phyloP scores from a whole-genome alignment of 1,140 invertebrate genomes.

The Heliconius congener region DNA sequence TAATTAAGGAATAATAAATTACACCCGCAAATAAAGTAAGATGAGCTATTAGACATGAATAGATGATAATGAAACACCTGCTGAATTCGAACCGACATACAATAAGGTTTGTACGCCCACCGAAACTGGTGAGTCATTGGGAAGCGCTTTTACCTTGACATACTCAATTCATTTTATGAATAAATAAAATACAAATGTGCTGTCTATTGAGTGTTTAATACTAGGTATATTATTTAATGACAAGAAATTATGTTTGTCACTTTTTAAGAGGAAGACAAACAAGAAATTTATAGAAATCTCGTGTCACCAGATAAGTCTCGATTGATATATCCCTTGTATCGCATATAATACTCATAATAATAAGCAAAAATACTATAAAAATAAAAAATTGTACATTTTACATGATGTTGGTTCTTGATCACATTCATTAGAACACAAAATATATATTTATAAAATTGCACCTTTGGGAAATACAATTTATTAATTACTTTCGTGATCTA shows the following conservation, averaged over 20 bases:
- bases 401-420: no score
- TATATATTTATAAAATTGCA: not conserved
- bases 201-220: not conserved
- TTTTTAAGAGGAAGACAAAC: no score
- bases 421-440: no score
- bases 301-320: no score
- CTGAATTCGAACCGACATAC: slow-evolving; percentile 44
- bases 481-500: no score
- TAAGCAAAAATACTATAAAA: no score
- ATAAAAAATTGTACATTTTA: no score
- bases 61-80: slow-evolving; percentile 47
- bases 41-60: slow-evolving; percentile 27
- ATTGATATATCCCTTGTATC: no score
- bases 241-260: no score
- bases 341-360: no score
- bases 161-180: slow-evolving; percentile 21
- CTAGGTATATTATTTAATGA: not conserved
- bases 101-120: slow-evolving; percentile 58
- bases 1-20: slow-evolving; percentile 28
- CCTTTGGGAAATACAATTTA: no score
- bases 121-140: slow-evolving; percentile 53
- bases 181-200: slow-evolving; percentile 10
- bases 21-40: slow-evolving; percentile 19
- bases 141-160: slow-evolving; percentile 47
- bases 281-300: no score